Evolutionary conservation across 2,113 vertebrate genomes (phyloP).

Genomic region (Octodon degus): DNA sequence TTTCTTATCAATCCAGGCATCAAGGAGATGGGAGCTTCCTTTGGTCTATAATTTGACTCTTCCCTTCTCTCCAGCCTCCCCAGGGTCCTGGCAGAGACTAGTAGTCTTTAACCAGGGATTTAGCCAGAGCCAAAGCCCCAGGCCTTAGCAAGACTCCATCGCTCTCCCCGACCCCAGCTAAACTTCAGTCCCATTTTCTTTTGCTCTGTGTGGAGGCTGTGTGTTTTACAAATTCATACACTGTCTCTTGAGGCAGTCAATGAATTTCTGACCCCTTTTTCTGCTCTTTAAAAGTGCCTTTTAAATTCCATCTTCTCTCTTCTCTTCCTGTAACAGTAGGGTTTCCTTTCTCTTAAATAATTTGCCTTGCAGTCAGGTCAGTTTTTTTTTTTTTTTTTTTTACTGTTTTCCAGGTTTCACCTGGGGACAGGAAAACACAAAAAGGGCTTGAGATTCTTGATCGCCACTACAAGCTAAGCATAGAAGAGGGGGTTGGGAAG

Average conservation of each 20-base stretch:
- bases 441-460: not conserved
- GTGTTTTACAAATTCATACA: slow-evolving; percentile 16
- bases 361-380: not conserved
- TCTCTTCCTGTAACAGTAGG: not conserved
- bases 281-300: slow-evolving; percentile 42
- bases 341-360: not conserved
- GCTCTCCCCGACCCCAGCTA: not conserved
- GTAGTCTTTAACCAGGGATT: slow-evolving; percentile 46
- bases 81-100: not conserved
- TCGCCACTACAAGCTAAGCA: not conserved
- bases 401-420: slow-evolving; percentile 24
- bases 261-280: not conserved
- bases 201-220: not conserved
- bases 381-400: not conserved
- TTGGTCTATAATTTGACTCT: slow-evolving; percentile 19
- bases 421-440: slow-evolving; percentile 9
- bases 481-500: not conserved
- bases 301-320: slow-evolving; percentile 1
- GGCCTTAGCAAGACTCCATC: not conserved
- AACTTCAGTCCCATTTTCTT: not conserved
- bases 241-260: not conserved
- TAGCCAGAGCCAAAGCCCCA: not conserved
- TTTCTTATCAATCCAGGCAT: not conserved
- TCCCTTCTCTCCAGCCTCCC: not conserved
- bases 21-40: slow-evolving; percentile 5